Base-by-base conservation (phyloP, 2,113 vertebrate genomes). In the Paramormyrops kingsleyae region DNA sequence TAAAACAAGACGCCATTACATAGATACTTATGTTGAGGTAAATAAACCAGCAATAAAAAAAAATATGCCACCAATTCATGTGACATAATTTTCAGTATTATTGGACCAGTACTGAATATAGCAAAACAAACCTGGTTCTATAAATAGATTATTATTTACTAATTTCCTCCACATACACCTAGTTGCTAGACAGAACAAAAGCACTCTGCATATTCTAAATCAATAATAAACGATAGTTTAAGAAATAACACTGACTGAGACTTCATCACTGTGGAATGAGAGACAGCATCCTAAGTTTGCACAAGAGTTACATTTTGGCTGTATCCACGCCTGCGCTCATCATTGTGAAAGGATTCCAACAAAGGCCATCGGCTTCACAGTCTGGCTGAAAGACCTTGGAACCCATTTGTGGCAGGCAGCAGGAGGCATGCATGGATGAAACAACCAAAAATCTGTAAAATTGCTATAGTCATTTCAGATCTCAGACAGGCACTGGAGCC, bases 391-490 rank as follows among this genome's bases (percentile, higher is more conserved):
- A 70, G 62, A 27, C 62, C 62, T 13, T 31, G 62, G n/a, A 31
- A 70, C 3, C 62, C 62, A 70, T 70, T 70, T 70, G 62, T 31
- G 62, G 62, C 17, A 17, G 42, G 59, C 42, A 66, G 42, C 87
- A 49, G 88, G 66, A 89, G 46, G 88, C 17, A 13, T 27, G 46
- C 70, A 59, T 47, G 24, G 70, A 35, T 31, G 62, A 88, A 66
- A 31, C 87, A 70, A 74, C 44, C n/a, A n/a, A 70, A 70, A 42
- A 88, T 80, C n/a, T 31, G 46, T 49, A 31, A 89, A 89, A 89
- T 83, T 50, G 35, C 0, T 19, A 4, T 52, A 35, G 74, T 5
- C 70, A 77, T 77, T 89, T 44, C 50, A 80, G 13, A 89, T 77
- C 47, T n/a, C 88, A 17, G 66, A 10, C 8, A 89, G 70, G 46